Evolutionary conservation across 2,113 vertebrate genomes (phyloP).

Genomic region (Emydocephalus ijimae): DNA sequence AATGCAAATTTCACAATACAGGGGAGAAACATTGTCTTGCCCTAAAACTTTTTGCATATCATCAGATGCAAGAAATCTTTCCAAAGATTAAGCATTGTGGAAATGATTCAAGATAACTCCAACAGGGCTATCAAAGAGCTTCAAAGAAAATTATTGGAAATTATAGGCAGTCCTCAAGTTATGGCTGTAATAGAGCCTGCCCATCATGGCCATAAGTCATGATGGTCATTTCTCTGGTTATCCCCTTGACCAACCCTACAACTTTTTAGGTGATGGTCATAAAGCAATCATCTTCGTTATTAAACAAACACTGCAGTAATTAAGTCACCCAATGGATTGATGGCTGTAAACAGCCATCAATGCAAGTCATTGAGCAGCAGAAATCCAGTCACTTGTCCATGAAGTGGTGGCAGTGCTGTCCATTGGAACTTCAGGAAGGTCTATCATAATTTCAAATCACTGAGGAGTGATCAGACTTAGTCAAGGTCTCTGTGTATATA

Average conservation of each 20-base stretch:
- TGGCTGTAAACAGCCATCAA: too few species aligned
- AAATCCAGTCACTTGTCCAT: too few species aligned
- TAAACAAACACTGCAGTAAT: too few species aligned
- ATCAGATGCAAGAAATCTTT: background rate
- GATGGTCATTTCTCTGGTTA: too few species aligned
- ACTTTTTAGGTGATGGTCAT: too few species aligned
- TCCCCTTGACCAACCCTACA: too few species aligned
- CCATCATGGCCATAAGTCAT: too few species aligned
- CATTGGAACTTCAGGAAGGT: background rate
- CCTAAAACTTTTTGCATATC: constrained; percentile 8
- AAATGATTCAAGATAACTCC: background rate
- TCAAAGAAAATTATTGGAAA: background rate
- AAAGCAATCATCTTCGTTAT: too few species aligned
- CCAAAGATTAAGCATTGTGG: constrained; percentile 1
- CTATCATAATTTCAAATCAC: background rate
- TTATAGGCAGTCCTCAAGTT: background rate
- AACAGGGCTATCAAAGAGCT: background rate
- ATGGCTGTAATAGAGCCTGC: too few species aligned
- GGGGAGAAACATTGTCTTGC: background rate
- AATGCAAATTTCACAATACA: constrained; percentile 18
- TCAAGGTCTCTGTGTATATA: background rate
- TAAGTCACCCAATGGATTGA: too few species aligned
- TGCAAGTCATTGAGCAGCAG: too few species aligned
- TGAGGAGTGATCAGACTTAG: background rate
- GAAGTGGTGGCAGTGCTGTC: too few species aligned